Base-by-base conservation (phyloP, 2,888 invertebrate species). In the Thumatha senex region DNA sequence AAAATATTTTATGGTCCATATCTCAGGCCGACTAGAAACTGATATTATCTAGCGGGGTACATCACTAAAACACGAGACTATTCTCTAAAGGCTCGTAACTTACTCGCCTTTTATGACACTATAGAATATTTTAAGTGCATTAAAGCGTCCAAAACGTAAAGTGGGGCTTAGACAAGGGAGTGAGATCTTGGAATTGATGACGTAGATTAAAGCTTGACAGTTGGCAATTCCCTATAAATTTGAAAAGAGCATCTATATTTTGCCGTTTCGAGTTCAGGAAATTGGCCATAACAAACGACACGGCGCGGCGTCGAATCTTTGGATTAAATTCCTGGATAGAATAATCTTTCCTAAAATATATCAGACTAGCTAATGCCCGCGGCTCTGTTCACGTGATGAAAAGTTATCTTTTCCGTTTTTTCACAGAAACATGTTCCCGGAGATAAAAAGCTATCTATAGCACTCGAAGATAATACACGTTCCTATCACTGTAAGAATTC, bases 51-150 rank as follows among this genome's bases (percentile, higher is more conserved):
- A 45, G 40, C 15, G 39, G 48, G 53, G 39, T 48, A 61, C 64
- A 61, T 63, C 67, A 67, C 67, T 67, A 61, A 56, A 62, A 66
- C 56, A 53, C 48, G 47, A 52, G 58, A 63, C 48, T 57, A 67
- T 67, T 77, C 86, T 78, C 58, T 33, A 40, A 78, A 63, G 82
- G 59, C 64, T 63, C 81, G 76, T 88, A 84, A 81, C 74, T 87
- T 78, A 82, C 69, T 66, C 73, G 71, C 72, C 75, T 84, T 87
- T 86, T 88, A 88, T 84, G 83, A 82, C 78, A 81, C 78, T 79
- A 78, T 83, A 76, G 84, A 86, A 88, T 88, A 86, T 85, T 86
- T 86, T 84, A 83, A 86, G 80, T 81, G 80, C 82, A 82, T 80
- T 80, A 80, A 78, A 76, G 72, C 76, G 60, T 61, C 70, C 68